These are phyloP conservation scores for Orthosia cruda DNA, from an alignment of 2,888 invertebrate genomes.

Conservation along the genomic window DNA sequence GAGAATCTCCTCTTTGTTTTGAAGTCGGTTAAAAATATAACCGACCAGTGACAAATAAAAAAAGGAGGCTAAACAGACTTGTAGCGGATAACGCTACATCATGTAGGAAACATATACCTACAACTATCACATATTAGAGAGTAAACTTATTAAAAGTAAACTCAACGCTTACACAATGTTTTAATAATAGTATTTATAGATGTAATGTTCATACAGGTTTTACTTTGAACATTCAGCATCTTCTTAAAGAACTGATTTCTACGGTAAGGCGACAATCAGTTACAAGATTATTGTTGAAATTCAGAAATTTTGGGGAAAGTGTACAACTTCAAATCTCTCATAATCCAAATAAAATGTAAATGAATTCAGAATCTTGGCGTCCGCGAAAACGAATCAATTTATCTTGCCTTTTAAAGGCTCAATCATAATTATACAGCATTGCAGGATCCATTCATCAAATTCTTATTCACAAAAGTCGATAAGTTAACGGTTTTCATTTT, in stretches of 20 bases:
- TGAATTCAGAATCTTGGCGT: slow-evolving; percentile 58
- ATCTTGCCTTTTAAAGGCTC: slow-evolving; percentile 66
- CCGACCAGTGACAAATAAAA: no score
- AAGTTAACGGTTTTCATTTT: slow-evolving; percentile 87
- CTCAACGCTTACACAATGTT: not conserved
- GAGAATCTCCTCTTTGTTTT: no score
- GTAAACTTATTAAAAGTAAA: not conserved
- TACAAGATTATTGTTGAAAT: slow-evolving; percentile 33
- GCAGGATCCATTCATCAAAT: slow-evolving; percentile 85
- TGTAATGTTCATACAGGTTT: not conserved
- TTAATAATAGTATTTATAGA: not conserved
- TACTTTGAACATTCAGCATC: not conserved
- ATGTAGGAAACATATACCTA: not conserved
- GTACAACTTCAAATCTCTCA: slow-evolving; percentile 35
- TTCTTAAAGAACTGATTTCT: slow-evolving; percentile 3
- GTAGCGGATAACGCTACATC: no score
- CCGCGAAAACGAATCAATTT: slow-evolving; percentile 63
- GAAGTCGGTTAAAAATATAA: no score
- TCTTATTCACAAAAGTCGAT: slow-evolving; percentile 86
- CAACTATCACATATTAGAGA: not conserved
- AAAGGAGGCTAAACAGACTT: no score
- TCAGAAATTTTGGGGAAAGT: slow-evolving; percentile 19
- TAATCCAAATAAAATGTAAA: slow-evolving; percentile 61
- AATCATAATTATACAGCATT: slow-evolving; percentile 76
- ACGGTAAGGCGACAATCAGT: slow-evolving; percentile 15